A percentile compares a stretch with the other conserved stretches of the same genome.
phyloP scores from a whole-genome alignment of 2,888 invertebrate species.

The Drosophila merina region DNA sequence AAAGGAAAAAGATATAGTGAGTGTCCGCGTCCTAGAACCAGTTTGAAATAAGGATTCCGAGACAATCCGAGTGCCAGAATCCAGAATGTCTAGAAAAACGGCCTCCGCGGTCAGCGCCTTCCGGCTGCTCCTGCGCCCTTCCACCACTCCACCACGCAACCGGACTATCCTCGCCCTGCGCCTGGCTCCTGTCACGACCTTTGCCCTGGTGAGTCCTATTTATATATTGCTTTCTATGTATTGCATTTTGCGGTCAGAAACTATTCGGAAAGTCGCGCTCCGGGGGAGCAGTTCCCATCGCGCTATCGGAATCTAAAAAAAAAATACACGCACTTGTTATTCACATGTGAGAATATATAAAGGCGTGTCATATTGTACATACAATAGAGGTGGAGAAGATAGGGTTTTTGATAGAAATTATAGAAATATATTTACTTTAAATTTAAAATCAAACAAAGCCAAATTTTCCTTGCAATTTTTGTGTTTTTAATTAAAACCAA shows the following conservation, averaged over 20 bases:
- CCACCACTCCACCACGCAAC: conserved; percentile 84
- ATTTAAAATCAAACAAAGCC: too few species aligned
- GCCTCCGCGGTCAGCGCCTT: conserved; percentile 86
- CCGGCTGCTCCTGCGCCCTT: conserved; percentile 85
- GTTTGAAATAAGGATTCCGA: conserved; percentile 4
- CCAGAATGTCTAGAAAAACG: conserved; percentile 55
- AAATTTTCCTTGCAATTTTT: too few species aligned
- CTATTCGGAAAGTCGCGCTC: conserved; percentile 43
- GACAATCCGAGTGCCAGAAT: not conserved
- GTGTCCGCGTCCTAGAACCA: conserved; percentile 18
- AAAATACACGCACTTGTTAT: conserved; percentile 55
- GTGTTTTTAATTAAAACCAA: conserved; percentile 1
- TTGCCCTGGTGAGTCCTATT: conserved; percentile 65
- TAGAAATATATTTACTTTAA: too few species aligned
- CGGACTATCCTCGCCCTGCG: conserved; percentile 78
- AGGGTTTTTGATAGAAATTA: not conserved
- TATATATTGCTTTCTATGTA: not conserved
- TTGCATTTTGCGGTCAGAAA: not conserved
- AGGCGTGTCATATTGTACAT: conserved; percentile 9
- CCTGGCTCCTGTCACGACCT: conserved; percentile 72
- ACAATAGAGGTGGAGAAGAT: conserved; percentile 9
- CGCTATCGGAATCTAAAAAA: conserved; percentile 53
- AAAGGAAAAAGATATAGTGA: not conserved
- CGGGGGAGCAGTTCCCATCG: conserved; percentile 55
- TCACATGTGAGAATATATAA: conserved; percentile 11